A percentile compares a stretch with the other conserved stretches of the same genome.
phyloP scores from a whole-genome alignment of 2,888 invertebrate genomes.

The Noctua janthe region DNA sequence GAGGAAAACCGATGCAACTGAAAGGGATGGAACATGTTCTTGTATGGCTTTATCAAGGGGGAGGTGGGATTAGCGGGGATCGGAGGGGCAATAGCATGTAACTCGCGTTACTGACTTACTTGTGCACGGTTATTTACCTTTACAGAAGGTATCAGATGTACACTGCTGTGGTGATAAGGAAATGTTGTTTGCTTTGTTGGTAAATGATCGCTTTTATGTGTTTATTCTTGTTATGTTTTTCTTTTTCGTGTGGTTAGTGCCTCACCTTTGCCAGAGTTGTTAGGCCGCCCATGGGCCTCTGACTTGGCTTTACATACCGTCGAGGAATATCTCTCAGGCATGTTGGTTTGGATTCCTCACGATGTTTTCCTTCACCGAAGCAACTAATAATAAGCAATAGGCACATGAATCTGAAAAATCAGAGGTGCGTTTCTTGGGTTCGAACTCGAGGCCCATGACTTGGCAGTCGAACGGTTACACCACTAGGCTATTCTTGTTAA shows the following conservation, averaged over 20 bases:
- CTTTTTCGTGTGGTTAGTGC: too few relatives aligned
- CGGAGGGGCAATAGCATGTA: conserved; percentile 41
- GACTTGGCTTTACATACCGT: too few relatives aligned
- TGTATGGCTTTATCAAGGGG: conserved; percentile 60
- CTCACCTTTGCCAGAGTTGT: too few relatives aligned
- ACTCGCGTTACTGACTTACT: conserved; percentile 53
- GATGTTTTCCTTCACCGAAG: too few relatives aligned
- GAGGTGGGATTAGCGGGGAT: conserved; percentile 44
- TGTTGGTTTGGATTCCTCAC: too few relatives aligned
- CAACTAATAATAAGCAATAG: too few relatives aligned
- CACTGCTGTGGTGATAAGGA: neutral
- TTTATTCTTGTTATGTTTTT: neutral
- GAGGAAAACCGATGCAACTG: conserved; percentile 35
- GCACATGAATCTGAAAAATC: too few relatives aligned
- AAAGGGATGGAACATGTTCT: conserved; percentile 28
- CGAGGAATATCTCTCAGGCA: too few relatives aligned
- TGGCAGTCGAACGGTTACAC: too few relatives aligned
- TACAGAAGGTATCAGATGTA: conserved; percentile 6
- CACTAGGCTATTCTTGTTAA: neutral
- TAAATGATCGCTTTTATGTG: neutral
- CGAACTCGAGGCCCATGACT: too few relatives aligned
- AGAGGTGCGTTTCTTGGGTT: too few relatives aligned
- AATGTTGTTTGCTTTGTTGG: neutral
- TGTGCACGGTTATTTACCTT: conserved; percentile 33
- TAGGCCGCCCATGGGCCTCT: too few relatives aligned